Conservation (phyloP, 2,888 invertebrate species). For the Drosophila heteroneura region DNA sequence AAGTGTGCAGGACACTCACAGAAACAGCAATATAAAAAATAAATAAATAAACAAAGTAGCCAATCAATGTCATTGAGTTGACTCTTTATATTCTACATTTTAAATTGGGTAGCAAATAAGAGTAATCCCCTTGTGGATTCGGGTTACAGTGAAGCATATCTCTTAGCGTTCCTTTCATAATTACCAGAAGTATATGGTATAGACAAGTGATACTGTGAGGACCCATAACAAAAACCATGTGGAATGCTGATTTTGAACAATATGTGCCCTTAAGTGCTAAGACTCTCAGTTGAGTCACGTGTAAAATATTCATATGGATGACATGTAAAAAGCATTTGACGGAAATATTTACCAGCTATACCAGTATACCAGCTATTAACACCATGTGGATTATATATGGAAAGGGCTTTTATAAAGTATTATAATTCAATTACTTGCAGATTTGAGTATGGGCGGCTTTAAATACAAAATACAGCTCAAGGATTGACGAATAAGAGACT, state of each 20-base stretch:
- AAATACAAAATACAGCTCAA: not conserved
- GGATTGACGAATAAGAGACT: not conserved
- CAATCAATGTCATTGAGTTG: constrained; percentile 60
- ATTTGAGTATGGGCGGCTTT: not conserved
- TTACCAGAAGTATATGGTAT: not conserved
- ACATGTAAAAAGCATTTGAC: not conserved
- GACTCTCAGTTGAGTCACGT: too few relatives aligned
- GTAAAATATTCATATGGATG: not conserved
- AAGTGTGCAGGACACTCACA: not conserved
- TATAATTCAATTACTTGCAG: not conserved
- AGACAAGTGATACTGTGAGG: not conserved
- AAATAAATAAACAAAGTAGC: constrained; percentile 21
- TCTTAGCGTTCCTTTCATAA: not conserved
- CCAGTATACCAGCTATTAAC: not conserved
- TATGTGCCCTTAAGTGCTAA: too few relatives aligned
- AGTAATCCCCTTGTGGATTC: not conserved
- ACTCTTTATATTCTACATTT: not conserved
- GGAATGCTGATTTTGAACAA: not conserved
- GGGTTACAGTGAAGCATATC: not conserved
- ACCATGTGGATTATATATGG: not conserved
- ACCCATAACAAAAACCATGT: not conserved
- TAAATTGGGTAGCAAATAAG: constrained; percentile 5
- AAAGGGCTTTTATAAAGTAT: not conserved
- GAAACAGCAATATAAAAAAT: not conserved
- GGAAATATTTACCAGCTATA: not conserved